phyloP scores from a whole-genome alignment of 1,140 invertebrate species.

The Sitobion miscanthi region DNA sequence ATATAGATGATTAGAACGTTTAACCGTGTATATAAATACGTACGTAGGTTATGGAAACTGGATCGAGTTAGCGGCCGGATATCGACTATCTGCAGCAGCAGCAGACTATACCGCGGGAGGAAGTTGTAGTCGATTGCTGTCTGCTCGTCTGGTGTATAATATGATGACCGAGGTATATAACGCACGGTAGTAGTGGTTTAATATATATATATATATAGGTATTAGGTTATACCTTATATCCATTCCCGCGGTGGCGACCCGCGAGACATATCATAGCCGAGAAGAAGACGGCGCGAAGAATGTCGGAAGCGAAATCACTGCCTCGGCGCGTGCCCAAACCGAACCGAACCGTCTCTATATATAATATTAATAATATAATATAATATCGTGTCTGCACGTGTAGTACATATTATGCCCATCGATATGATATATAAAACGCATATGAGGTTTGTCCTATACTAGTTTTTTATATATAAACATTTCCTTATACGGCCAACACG shows the following conservation, averaged over 20 bases:
- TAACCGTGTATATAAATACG: background rate
- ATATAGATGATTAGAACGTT: conserved; percentile 26
- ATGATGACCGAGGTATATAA: background rate
- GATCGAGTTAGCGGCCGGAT: background rate
- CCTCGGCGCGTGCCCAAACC: background rate
- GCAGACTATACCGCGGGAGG: background rate
- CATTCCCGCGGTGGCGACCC: background rate
- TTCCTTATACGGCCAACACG: background rate
- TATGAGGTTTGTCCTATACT: background rate
- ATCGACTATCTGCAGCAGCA: background rate
- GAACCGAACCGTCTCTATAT: background rate
- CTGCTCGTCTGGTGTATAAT: background rate
- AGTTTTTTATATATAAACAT: background rate
- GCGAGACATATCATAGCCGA: background rate
- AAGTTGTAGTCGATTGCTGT: background rate
- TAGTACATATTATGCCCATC: background rate
- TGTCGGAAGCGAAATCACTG: conserved; percentile 38
- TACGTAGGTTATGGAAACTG: conserved; percentile 32
- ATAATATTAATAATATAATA: background rate
- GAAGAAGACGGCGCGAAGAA: background rate
- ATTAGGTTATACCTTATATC: background rate
- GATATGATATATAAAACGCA: background rate
- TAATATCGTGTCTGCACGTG: background rate
- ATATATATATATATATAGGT: background rate
- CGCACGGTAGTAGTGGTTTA: background rate